These are phyloP conservation scores for Lerema accius DNA, from an alignment of 1,140 invertebrate species.

Conservation along the genomic window DNA sequence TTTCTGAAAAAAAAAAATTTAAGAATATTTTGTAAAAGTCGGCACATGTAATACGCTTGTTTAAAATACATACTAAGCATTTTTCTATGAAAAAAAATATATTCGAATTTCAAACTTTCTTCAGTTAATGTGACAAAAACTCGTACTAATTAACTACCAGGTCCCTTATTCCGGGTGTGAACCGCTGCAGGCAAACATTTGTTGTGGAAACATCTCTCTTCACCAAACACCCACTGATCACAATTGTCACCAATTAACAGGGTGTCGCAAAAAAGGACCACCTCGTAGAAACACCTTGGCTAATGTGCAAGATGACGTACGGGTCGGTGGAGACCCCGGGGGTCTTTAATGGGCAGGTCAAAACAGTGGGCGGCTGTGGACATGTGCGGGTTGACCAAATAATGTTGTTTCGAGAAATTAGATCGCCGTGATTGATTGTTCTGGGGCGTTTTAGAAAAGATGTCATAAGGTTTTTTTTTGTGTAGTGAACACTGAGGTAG, in stretches of 20 bases:
- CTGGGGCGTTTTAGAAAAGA: no score
- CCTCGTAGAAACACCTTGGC: constrained; percentile 73
- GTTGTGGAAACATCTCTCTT: constrained; percentile 75
- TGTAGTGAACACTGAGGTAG: no score
- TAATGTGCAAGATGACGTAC: constrained; percentile 77
- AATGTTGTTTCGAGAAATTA: constrained; percentile 26
- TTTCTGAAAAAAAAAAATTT: no score
- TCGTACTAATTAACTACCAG: no score
- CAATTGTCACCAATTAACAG: constrained; percentile 80
- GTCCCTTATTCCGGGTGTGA: not conserved
- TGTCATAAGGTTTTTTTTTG: no score
- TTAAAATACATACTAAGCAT: no score
- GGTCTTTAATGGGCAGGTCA: constrained; percentile 65
- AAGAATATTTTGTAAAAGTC: no score
- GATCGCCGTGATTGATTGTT: constrained; percentile 4
- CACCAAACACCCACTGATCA: constrained; percentile 64
- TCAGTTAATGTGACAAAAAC: no score
- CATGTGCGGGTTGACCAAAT: constrained; percentile 13
- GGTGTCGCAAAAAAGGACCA: constrained; percentile 71
- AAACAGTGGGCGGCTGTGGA: constrained; percentile 55
- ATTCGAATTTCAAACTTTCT: no score
- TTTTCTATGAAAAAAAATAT: no score
- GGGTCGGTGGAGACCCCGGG: constrained; percentile 63
- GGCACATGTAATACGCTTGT: no score
- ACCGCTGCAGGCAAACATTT: constrained; percentile 45